These are phyloP conservation scores for Pterostichus madidus DNA, from an alignment of 2,888 invertebrate species.

Conservation along the genomic window DNA sequence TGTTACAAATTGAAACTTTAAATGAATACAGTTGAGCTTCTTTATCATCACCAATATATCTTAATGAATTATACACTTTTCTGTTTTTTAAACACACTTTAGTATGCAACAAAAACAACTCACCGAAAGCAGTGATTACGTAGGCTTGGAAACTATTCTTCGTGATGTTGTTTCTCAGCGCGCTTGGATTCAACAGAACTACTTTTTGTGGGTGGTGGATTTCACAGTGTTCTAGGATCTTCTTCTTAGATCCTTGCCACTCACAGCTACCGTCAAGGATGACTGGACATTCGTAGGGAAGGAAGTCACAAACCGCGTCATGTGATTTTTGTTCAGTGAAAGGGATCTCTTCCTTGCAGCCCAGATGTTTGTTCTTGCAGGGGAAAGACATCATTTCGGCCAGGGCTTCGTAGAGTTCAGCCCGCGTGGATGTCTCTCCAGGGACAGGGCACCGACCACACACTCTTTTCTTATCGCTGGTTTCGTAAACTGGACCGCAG, in stretches of 20 bases:
- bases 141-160: conserved; percentile 21
- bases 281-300: conserved; percentile 16
- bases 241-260: conserved; percentile 25
- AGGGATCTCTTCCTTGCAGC: conserved; percentile 1
- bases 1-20: background rate
- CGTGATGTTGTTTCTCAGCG: conserved; percentile 4
- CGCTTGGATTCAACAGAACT: conserved; percentile 1
- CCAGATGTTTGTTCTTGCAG: background rate
- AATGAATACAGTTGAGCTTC: conserved; percentile 18
- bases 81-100: conserved; percentile 1
- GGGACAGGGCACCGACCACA: conserved; percentile 21
- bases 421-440: background rate
- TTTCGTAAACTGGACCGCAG: conserved; percentile 18
- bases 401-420: conserved; percentile 29
- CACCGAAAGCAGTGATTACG: conserved; percentile 15
- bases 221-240: conserved; percentile 34
- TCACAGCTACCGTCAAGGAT: conserved; percentile 19
- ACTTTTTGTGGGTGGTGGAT: conserved; percentile 22
- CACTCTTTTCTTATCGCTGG: background rate
- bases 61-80: conserved; percentile 14
- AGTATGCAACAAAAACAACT: conserved; percentile 10
- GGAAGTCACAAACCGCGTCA: conserved; percentile 7
- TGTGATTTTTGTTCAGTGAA: conserved; percentile 16
- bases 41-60: conserved; percentile 3
- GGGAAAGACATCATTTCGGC: conserved; percentile 41